These are phyloP conservation scores for Harpalus rubripes DNA, from an alignment of 2,888 invertebrate genomes.

Conservation along the genomic window DNA sequence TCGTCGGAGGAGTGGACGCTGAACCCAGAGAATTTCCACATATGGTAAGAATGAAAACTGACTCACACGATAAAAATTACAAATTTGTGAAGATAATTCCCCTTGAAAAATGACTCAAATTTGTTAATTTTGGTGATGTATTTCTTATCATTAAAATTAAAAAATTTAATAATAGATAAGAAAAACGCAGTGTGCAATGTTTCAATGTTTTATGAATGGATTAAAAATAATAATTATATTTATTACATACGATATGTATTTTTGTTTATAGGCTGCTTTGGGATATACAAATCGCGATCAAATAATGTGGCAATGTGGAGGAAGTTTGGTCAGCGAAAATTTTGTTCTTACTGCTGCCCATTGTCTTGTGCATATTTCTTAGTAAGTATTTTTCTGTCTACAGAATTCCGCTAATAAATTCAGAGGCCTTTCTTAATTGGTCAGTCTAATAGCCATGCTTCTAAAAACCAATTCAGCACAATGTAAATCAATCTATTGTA, in stretches of 20 bases:
- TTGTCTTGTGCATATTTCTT: conserved; percentile 75
- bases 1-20: conserved; percentile 24
- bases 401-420: no score
- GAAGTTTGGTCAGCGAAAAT: conserved; percentile 80
- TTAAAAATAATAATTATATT: no score
- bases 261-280: conserved; percentile 21
- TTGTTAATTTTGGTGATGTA: background rate
- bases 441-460: no score
- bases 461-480: no score
- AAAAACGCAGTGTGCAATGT: background rate
- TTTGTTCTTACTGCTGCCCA: conserved; percentile 85
- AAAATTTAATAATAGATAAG: background rate
- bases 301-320: conserved; percentile 81
- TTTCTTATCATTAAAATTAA: background rate
- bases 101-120: background rate
- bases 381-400: no score
- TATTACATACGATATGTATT: background rate
- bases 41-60: conserved; percentile 30
- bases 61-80: background rate
- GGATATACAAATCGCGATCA: conserved; percentile 69
- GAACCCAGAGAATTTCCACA: conserved; percentile 51
- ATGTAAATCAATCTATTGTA: no score
- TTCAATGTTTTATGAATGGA: background rate
- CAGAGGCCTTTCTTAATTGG: no score
- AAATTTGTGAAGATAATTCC: conserved; percentile 2